These are phyloP conservation scores for Nysson spinosus DNA, from an alignment of 2,888 invertebrate species.

Conservation along the genomic window DNA sequence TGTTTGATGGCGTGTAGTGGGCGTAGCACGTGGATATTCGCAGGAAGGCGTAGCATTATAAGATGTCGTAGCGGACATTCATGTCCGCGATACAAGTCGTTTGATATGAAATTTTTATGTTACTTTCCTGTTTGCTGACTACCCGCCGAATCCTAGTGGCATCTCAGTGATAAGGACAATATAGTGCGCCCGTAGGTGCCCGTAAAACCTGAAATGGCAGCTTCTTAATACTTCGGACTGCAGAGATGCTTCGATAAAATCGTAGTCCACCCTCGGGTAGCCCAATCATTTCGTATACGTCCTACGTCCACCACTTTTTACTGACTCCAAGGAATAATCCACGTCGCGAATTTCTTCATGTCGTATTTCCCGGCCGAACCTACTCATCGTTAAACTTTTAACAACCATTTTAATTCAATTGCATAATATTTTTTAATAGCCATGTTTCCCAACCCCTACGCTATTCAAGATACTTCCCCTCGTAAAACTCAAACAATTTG, in stretches of 20 bases:
- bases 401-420: no score
- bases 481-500: no score
- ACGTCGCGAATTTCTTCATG: background rate
- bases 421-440: no score
- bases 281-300: conserved; percentile 14
- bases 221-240: conserved; percentile 7
- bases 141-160: conserved; percentile 19
- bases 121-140: conserved; percentile 6
- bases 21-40: background rate
- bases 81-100: conserved; percentile 8
- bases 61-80: conserved; percentile 1
- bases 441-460: no score
- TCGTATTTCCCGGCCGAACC: background rate
- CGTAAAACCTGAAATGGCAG: conserved; percentile 9
- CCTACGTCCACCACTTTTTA: conserved; percentile 2
- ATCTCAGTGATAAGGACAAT: conserved; percentile 16
- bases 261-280: conserved; percentile 12
- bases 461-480: no score
- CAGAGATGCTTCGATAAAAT: conserved; percentile 28
- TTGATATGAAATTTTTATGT: conserved; percentile 31
- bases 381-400: no score
- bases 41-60: conserved; percentile 6
- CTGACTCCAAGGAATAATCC: background rate
- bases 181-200: conserved; percentile 5
- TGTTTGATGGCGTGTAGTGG: no score